Evolutionary conservation across 2,113 vertebrate species (phyloP).

Genomic region (Chlamydotis undulata): DNA sequence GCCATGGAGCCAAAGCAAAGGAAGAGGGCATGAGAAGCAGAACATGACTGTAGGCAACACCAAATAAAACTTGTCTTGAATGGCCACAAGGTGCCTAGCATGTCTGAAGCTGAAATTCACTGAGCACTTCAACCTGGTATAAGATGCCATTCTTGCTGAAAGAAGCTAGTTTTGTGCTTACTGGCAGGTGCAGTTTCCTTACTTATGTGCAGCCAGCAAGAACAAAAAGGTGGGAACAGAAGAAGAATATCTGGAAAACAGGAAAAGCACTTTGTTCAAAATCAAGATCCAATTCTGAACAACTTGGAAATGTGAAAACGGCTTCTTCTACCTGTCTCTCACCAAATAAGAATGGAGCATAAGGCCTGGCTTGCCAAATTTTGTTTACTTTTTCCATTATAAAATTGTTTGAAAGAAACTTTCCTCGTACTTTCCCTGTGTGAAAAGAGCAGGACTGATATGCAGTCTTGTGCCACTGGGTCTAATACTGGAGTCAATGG

Average conservation of each 20-base stretch:
- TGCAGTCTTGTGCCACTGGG: not conserved
- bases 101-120: not conserved
- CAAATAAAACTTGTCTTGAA: not conserved
- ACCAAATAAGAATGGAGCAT: not conserved
- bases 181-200: not conserved
- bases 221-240: not conserved
- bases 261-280: not conserved
- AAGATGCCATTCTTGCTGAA: not conserved
- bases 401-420: not conserved
- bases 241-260: not conserved
- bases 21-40: not conserved
- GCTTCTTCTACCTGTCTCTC: not conserved
- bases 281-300: not conserved
- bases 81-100: not conserved
- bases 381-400: not conserved
- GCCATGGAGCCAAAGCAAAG: not conserved
- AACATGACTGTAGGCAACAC: rapidly evolving
- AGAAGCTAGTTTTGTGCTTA: not conserved
- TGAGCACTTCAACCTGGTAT: not conserved
- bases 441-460: not conserved
- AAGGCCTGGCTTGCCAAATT: not conserved
- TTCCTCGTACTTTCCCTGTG: not conserved
- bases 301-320: not conserved
- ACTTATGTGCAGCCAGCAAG: not conserved
- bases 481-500: not conserved